These are phyloP conservation scores for Rhynchopsitta pachyrhyncha DNA, from an alignment of 2,113 vertebrate genomes.

Conservation along the genomic window DNA sequence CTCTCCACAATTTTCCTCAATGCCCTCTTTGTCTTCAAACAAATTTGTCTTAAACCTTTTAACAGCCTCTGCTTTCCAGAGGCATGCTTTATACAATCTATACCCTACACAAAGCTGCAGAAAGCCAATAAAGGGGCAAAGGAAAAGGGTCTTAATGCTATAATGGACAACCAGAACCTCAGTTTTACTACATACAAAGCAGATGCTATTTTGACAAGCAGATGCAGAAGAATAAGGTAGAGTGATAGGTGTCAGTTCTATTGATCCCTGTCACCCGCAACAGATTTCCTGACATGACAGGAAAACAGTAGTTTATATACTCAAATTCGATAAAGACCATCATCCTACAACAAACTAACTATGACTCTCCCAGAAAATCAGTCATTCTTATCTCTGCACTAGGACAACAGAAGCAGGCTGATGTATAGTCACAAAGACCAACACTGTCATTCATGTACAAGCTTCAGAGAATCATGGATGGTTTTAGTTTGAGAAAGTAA, in stretches of 20 bases:
- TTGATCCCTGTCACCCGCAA: background rate
- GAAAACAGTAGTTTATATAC: background rate
- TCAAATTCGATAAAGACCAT: background rate
- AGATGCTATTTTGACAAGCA: background rate
- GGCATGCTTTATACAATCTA: slow-evolving; percentile 32
- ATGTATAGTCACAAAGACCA: background rate
- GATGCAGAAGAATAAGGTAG: background rate
- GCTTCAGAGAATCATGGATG: background rate
- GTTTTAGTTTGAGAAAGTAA: background rate
- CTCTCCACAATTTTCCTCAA: slow-evolving; percentile 43
- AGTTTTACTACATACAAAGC: background rate
- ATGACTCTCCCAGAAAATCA: background rate
- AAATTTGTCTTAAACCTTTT: slow-evolving; percentile 61
- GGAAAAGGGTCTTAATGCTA: background rate
- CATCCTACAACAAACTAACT: background rate
- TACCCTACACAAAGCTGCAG: slow-evolving; percentile 27
- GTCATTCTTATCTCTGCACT: background rate
- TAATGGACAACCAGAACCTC: background rate
- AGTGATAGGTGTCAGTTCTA: background rate
- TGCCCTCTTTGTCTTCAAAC: slow-evolving; percentile 58
- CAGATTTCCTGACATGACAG: background rate
- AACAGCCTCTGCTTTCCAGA: slow-evolving; percentile 59
- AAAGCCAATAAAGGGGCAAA: slow-evolving; percentile 25
- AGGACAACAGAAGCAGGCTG: background rate
- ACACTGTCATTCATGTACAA: background rate